phyloP scores from a whole-genome alignment of 2,113 vertebrate species.

The Brachionichthys hirsutus region DNA sequence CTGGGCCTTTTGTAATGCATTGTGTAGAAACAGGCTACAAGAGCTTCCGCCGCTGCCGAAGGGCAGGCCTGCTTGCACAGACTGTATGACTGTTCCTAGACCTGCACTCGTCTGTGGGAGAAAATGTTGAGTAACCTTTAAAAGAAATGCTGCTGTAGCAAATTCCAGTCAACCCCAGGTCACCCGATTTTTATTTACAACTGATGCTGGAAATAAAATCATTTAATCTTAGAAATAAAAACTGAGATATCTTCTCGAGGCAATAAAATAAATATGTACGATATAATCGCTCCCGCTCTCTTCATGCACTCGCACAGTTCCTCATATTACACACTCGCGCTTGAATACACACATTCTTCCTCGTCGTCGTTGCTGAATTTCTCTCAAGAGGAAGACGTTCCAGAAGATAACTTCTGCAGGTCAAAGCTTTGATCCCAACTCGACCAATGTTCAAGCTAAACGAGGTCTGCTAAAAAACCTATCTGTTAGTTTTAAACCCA shows the following conservation, averaged over 20 bases:
- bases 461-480: constrained; percentile 33
- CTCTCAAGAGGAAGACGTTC: constrained; percentile 49
- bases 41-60: constrained; percentile 18
- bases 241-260: constrained; percentile 31
- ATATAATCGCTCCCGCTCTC: constrained; percentile 16
- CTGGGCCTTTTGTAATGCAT: constrained; percentile 13
- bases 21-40: constrained; percentile 23
- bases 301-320: constrained; percentile 32
- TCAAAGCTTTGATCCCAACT: constrained; percentile 34
- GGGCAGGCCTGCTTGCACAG: constrained; percentile 48
- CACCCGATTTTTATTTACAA: too few relatives aligned
- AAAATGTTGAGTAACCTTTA: constrained; percentile 2
- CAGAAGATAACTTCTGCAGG: constrained; percentile 24
- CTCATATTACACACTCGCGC: not conserved
- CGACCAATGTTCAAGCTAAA: constrained; percentile 21
- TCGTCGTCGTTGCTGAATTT: constrained; percentile 21
- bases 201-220: constrained; percentile 17
- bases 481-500: constrained; percentile 34
- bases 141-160: constrained; percentile 6
- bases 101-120: constrained; percentile 6
- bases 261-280: constrained; percentile 24
- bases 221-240: constrained; percentile 23
- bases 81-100: constrained; percentile 9
- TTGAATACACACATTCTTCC: constrained; percentile 25
- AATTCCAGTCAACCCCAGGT: constrained; percentile 42